Percentiles rank a stretch among this genome's conserved stretches.
Conservation (phyloP, 1,140 invertebrate species). For the Portunus trituberculatus region DNA sequence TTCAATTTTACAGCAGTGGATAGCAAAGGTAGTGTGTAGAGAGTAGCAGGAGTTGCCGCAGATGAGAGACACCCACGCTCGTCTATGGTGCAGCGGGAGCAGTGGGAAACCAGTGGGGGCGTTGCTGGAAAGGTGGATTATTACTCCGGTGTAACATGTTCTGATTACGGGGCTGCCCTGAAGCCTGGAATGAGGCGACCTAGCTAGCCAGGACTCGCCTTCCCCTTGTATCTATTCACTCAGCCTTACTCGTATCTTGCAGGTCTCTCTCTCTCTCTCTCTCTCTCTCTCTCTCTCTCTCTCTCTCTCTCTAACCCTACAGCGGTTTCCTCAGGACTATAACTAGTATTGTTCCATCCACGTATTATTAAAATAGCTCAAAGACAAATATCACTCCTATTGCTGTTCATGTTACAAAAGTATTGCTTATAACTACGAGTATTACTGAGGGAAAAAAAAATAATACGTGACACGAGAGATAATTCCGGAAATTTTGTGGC, state of each 20-base stretch:
- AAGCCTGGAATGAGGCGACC: not conserved
- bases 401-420: too few species aligned
- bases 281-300: not conserved
- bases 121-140: not conserved
- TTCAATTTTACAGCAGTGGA: too few species aligned
- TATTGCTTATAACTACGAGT: too few species aligned
- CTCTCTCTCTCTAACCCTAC: not conserved
- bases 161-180: slow-evolving; percentile 37
- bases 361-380: too few species aligned
- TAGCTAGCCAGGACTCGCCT: not conserved
- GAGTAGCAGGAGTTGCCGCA: too few species aligned
- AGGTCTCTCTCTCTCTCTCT: not conserved
- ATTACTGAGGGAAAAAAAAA: too few species aligned
- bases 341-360: too few species aligned
- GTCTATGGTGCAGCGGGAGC: not conserved
- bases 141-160: not conserved
- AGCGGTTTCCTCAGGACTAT: too few species aligned
- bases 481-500: too few species aligned
- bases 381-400: too few species aligned
- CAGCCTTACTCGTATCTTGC: not conserved
- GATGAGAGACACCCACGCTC: not conserved
- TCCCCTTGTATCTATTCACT: not conserved
- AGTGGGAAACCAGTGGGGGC: not conserved
- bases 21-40: too few species aligned
- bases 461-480: too few species aligned